Evolutionary conservation across 2,797 vertebrate genomes (phyloP).

Genomic region (Acrocephalus scirpaceus): DNA sequence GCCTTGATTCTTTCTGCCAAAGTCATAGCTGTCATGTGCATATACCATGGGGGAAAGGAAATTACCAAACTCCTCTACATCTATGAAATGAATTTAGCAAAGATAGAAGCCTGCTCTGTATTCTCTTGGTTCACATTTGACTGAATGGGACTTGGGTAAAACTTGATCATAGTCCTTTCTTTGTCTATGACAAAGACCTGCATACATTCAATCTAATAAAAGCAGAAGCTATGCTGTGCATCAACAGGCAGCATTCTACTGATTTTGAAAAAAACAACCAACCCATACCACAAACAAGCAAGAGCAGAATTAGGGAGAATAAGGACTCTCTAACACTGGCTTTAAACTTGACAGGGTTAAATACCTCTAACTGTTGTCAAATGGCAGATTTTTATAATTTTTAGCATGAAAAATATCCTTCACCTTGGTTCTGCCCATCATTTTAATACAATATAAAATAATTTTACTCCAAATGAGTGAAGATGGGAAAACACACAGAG

Average conservation of each 20-base stretch:
- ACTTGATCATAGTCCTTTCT: not conserved
- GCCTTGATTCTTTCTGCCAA: not conserved
- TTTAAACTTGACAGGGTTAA: not conserved
- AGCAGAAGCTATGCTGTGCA: not conserved
- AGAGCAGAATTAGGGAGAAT: not conserved
- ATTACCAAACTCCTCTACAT: not conserved
- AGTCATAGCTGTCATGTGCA: not conserved
- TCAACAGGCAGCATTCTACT: not conserved
- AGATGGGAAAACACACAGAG: not conserved
- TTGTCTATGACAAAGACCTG: not conserved
- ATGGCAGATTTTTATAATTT: not conserved
- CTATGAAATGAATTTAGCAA: not conserved
- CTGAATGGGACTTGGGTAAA: not conserved
- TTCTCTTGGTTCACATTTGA: not conserved
- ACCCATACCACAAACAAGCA: not conserved
- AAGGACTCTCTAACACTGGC: not conserved
- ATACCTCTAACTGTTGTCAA: not conserved
- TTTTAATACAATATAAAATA: not conserved
- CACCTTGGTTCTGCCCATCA: not conserved
- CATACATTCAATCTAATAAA: not conserved
- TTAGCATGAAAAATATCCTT: not conserved
- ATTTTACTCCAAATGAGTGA: not conserved
- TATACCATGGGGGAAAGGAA: not conserved
- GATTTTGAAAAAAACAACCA: not conserved
- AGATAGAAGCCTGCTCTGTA: not conserved